Percentiles rank a stretch among this genome's conserved stretches.
Conservation (phyloP, 2,113 vertebrate genomes). For the Onychostruthus taczanowskii region DNA sequence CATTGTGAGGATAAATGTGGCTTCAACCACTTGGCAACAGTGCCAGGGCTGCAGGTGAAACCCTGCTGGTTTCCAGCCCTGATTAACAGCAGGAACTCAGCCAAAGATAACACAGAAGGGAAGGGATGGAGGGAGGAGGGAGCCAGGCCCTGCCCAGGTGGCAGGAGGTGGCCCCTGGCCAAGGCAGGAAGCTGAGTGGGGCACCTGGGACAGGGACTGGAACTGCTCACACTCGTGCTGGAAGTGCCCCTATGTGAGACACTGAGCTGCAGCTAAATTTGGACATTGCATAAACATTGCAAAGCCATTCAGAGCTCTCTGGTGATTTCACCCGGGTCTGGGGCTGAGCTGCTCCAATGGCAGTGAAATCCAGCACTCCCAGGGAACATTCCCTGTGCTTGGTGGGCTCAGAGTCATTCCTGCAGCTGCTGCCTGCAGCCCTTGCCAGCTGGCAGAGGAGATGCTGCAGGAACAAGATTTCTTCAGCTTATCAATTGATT, state of each 20-base stretch:
- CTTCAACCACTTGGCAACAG: background rate
- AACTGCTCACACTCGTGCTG: background rate
- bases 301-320: background rate
- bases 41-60: conserved; percentile 57
- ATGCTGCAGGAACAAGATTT: background rate
- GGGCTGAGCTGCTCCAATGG: background rate
- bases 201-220: background rate
- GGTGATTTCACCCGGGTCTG: background rate
- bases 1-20: background rate
- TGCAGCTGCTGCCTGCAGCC: background rate
- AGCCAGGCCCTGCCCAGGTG: conserved; percentile 3
- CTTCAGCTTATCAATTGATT: background rate
- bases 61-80: background rate
- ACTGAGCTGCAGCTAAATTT: background rate
- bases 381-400: background rate
- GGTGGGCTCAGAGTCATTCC: background rate
- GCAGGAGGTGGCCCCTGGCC: background rate
- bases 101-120: conserved; percentile 8
- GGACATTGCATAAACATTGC: background rate
- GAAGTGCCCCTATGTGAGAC: background rate
- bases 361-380: background rate
- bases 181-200: conserved; percentile 24
- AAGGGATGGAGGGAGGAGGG: background rate
- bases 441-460: background rate
- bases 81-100: background rate